Percentiles rank a stretch among this genome's conserved stretches.
Conservation (phyloP, 2,888 invertebrate genomes). For the Aphodius sticticus region DNA sequence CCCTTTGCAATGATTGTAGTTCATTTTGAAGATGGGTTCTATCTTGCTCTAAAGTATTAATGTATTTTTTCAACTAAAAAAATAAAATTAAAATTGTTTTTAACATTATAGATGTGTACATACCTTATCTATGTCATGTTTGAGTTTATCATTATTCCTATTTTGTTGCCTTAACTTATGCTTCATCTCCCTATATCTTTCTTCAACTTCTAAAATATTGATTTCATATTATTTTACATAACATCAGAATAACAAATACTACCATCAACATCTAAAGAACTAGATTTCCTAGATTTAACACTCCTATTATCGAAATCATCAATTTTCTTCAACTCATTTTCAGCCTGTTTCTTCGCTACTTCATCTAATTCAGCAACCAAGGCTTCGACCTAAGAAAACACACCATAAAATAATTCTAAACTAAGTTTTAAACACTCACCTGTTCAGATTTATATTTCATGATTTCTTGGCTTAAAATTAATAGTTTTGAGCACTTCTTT, state of each 20-base stretch:
- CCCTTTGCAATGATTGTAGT: conserved; percentile 56
- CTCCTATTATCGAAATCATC: conserved; percentile 55
- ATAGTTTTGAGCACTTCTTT: conserved; percentile 65
- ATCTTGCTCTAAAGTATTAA: conserved; percentile 60
- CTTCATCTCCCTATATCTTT: conserved; percentile 58
- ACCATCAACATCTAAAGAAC: conserved; percentile 57
- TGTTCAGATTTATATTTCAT: conserved; percentile 75
- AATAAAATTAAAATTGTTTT: not conserved
- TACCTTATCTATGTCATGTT: conserved; percentile 59
- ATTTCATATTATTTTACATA: not conserved
- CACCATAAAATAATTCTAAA: conserved; percentile 22
- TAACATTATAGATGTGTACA: conserved; percentile 5
- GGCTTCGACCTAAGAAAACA: conserved; percentile 60
- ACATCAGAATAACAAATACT: not conserved
- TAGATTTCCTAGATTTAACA: conserved; percentile 52
- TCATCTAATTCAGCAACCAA: conserved; percentile 64
- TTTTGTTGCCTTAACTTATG: conserved; percentile 58
- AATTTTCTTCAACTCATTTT: conserved; percentile 56
- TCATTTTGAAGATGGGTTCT: conserved; percentile 57
- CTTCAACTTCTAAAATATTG: conserved; percentile 55
- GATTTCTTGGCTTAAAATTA: conserved; percentile 72
- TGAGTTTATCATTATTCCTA: conserved; percentile 54
- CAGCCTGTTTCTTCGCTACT: conserved; percentile 60
- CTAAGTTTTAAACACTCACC: conserved; percentile 56
- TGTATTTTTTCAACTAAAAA: conserved; percentile 53